phyloP scores from a whole-genome alignment of 2,113 vertebrate genomes.

The human region GRCh38 chr4:157165501-157166000 shows the following conservation, averaged over 20 bases:
- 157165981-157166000: neutral
- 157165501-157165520: neutral
- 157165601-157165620: neutral
- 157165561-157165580: neutral
- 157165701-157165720: neutral
- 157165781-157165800: neutral
- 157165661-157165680: neutral
- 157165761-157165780: neutral
- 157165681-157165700: neutral
- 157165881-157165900: neutral
- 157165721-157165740: neutral
- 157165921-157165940: neutral
- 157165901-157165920: neutral
- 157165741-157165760: neutral
- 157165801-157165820: neutral
- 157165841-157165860: neutral
- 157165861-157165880: neutral
- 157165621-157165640: neutral
- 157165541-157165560: neutral
- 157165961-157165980: neutral
- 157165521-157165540: neutral
- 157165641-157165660: neutral
- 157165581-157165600: neutral
- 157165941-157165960: neutral
- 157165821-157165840: neutral